phyloP scores from a whole-genome alignment of 2,888 invertebrate species.

The Glomeris marginata region DNA sequence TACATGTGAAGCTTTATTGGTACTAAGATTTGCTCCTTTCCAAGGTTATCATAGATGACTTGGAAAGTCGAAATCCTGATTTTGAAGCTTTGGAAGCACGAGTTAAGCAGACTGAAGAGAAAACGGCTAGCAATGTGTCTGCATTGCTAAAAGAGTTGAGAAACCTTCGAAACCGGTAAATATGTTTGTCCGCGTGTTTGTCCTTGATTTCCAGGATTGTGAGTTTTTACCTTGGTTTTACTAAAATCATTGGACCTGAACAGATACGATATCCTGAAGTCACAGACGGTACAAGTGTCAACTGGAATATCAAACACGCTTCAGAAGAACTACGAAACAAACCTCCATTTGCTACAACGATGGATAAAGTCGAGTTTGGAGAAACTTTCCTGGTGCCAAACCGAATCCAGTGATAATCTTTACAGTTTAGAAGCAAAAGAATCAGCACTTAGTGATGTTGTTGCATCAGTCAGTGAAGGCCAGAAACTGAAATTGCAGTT shows the following conservation, averaged over 20 bases:
- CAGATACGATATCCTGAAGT: constrained; percentile 52
- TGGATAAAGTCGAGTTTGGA: constrained; percentile 67
- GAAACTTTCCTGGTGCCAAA: constrained; percentile 80
- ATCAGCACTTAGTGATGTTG: constrained; percentile 23
- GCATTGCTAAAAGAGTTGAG: constrained; percentile 65
- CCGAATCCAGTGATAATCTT: constrained; percentile 73
- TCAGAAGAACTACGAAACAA: constrained; percentile 74
- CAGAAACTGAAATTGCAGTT: background rate
- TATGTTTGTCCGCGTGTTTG: constrained; percentile 15
- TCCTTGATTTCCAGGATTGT: background rate
- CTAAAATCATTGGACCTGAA: background rate
- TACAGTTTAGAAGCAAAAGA: constrained; percentile 81
- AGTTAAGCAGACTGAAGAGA: constrained; percentile 24
- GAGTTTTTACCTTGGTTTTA: background rate
- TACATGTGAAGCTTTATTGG: background rate
- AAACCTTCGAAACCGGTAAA: constrained; percentile 56
- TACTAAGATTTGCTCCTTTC: background rate
- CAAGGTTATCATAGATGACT: constrained; percentile 3
- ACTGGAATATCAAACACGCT: constrained; percentile 54
- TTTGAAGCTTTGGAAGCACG: constrained; percentile 3
- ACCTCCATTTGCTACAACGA: constrained; percentile 61
- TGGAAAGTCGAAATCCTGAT: constrained; percentile 5
- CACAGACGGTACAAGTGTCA: constrained; percentile 61
- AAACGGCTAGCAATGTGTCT: constrained; percentile 62
- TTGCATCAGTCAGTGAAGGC: too few relatives aligned